A percentile compares a stretch with the other conserved stretches of the same genome.
These are phyloP conservation scores for Euleptes europaea DNA, from an alignment of 2,113 vertebrate species.

Conservation along the genomic window DNA sequence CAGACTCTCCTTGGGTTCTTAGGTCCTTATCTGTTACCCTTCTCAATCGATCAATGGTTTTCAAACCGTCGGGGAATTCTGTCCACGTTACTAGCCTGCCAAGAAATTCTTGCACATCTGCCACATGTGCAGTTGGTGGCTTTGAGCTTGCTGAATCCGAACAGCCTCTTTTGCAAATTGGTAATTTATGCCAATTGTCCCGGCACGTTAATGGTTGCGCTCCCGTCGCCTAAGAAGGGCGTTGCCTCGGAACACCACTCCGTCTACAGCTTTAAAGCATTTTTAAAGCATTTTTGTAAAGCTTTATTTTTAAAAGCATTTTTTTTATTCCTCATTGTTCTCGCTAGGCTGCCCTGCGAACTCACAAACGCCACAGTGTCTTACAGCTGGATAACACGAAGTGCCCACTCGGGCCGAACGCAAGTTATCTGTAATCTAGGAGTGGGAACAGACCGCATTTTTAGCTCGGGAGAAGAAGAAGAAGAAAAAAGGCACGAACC, in stretches of 20 bases:
- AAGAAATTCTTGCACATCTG: too few species aligned
- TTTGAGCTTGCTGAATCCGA: too few species aligned
- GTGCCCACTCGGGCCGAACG: background rate
- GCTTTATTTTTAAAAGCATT: too few species aligned
- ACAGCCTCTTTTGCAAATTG: too few species aligned
- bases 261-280: background rate
- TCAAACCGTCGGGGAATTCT: too few species aligned
- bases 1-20: too few species aligned
- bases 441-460: background rate
- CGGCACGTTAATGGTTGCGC: background rate
- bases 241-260: background rate
- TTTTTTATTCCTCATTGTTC: too few species aligned
- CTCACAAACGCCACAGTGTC: background rate
- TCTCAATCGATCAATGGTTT: too few species aligned
- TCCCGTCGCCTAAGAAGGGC: background rate
- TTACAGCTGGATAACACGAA: background rate
- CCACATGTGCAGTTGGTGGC: too few species aligned
- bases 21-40: too few species aligned
- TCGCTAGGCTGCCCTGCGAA: background rate
- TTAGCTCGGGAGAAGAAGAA: background rate
- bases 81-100: too few species aligned
- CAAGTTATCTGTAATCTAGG: slow-evolving; percentile 6
- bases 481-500: rapidly evolving
- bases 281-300: background rate
- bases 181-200: too few species aligned